Base-by-base conservation (phyloP, 2,888 invertebrate species). In the Coecobrya sp. region DNA sequence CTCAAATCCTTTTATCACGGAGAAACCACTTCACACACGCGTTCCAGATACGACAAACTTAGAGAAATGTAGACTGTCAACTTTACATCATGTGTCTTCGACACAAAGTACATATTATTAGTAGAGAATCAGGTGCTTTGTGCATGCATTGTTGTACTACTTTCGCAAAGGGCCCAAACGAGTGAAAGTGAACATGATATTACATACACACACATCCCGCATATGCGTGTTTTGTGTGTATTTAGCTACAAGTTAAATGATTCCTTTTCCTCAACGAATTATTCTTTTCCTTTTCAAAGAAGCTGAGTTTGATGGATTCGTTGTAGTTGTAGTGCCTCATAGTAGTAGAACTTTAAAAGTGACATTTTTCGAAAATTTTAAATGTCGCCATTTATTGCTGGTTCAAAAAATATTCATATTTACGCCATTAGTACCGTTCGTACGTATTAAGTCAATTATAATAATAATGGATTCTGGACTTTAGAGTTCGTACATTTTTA, bases 1-100 rank as follows among this genome's bases (percentile, higher is more conserved):
- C 42, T 22, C n/a, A 89, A 89, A 89, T 89, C 89, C 82, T 89
- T 89, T 89, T 89, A 89, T 89, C 89, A 84, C 45, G 42, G 11
- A 82, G 81, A 84, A 89, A 89, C 89, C 89, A 84, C 89, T 81
- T 88, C 88, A 68, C 81, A 81, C 88, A 88, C 65, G 49, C 62
- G 30, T 70, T 62, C 52, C 11, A 30, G 70, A 70, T 68, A 86
- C 16, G 52, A 25, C 22, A 79, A 79, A 45, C 27, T 59, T 81
- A 59, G 27, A 36, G 25, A 81, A 81, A 55, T 81, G 81, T 81
- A 30, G 55, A 81, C 27, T 59, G 59, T 81, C 81, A 81, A 59
- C 55, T 27, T 13, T 25, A n/a, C 79, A 27, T 55, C 25, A 52
- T 27, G 79, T 52, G 22, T 62, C 25, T 16, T 62, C 11, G 27